Percentiles rank a stretch among this genome's conserved stretches.
These are phyloP conservation scores for Albula glossodonta DNA, from an alignment of 2,113 vertebrate species.

Conservation along the genomic window DNA sequence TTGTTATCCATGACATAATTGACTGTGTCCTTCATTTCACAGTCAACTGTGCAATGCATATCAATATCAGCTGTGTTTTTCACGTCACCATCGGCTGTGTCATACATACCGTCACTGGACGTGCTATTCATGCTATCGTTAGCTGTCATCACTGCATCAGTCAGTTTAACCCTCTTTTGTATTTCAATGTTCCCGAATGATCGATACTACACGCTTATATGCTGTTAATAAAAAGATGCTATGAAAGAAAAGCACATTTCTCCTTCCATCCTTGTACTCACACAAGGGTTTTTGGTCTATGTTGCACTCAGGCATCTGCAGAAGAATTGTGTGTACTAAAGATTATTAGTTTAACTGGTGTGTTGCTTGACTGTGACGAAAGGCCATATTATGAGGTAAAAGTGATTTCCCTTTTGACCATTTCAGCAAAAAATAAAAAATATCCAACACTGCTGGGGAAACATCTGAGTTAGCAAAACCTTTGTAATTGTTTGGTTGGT, in stretches of 20 bases:
- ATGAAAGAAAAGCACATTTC: neutral
- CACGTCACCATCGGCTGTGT: neutral
- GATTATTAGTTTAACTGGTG: neutral
- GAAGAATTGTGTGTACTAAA: neutral
- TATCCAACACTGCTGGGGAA: neutral
- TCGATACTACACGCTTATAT: neutral
- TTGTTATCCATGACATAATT: neutral
- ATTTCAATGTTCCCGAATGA: neutral
- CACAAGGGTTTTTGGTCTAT: neutral
- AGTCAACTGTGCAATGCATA: neutral
- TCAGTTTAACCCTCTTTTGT: neutral
- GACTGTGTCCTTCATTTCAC: neutral
- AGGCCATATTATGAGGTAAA: constrained; percentile 6
- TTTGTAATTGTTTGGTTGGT: neutral
- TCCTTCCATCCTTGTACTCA: neutral
- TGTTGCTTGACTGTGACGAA: neutral
- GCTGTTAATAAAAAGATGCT: neutral
- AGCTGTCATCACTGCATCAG: neutral
- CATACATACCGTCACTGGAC: too few species aligned
- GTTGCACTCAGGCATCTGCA: neutral
- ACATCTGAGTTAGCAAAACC: constrained; percentile 37
- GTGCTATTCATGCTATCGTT: too few species aligned
- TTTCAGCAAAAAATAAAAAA: constrained; percentile 34
- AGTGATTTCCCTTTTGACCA: constrained; percentile 37
- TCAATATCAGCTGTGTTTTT: neutral